Evolutionary conservation across 2,113 vertebrate genomes (phyloP), one percentile per base, ranked within the genome.

Genomic region (Ammodytes dubius): DNA sequence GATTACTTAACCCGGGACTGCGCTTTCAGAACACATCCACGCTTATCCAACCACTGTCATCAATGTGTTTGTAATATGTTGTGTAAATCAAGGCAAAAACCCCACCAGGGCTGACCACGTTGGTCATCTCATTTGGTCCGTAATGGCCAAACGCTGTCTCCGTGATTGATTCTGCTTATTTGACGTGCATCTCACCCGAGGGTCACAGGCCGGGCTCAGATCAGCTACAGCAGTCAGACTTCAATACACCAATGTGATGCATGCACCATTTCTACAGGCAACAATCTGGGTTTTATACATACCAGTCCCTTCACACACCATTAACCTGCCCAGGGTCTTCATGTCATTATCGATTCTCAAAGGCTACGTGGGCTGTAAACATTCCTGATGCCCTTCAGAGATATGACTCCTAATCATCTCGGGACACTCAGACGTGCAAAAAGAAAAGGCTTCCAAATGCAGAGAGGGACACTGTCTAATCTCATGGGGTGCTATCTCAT

Each of bases 331-430:
- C 75, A 42, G 66, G 86, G 84, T 89, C 81, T 90, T 87, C 52
- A 52, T 88, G 85, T 90, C 87, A 77, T 92, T 92, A 94, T 94
- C 78, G 87, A 94, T 93, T 92, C 87, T 83, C 70, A 87, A 84
- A 87, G 84, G 84, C 83, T 84, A 77, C 86, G 83, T 50, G 67
- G 84, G 84, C 85, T 84, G 83, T 83, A 87, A 88, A 91, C 54
- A 68, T 70, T 88, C 69, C 81, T 13, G 84, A 85, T 90, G 89
- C 66, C 82, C 91, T 90, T 92, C 89, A 91, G 79, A 89, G 88
- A 81, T 84, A 91, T 90, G 79, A 9, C 70, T 92, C 84, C 82
- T 73, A 90, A 90, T 90, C 85, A 93, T 80, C 76, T 58, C 35
- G 63, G 52, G 70, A 90, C 77, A 73, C 72, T 74, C 66, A 70